Base-by-base conservation (phyloP, 1,140 invertebrate genomes). In the Papilio glaucus region DNA sequence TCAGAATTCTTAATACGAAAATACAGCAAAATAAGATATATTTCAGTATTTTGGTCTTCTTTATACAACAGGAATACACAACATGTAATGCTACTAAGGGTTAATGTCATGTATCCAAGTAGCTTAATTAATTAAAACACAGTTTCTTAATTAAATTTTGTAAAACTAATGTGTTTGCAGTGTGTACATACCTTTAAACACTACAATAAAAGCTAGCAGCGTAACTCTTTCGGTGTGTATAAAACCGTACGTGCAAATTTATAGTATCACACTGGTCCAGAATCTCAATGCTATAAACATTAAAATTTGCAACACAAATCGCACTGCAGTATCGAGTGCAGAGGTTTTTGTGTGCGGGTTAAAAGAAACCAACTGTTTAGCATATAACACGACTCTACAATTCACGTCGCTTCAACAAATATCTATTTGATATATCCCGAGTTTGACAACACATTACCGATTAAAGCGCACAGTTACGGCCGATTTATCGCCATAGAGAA, bases 261-360 rank as follows among this genome's bases (percentile, higher is more conserved):
- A 57, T 65, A 39, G 62, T 41, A 38, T 65, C 62, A 38, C 9
- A 41, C 21, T 18, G 24, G 15, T 68, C 39, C 63, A 39, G 39
- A 26, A 53, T 49, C 62, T 49, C 71, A 77, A 75, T 67, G 75
- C 72, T 75, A 78, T 79, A 79, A 77, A 75, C 73, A 73, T 77
- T 73, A 80, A 88, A 90, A 92, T 91, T 90, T 88, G 88, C 89
- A 91, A 90, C 85, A 85, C 89, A 91, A 91, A 92, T 91, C 85
- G 85, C 88, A 92, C 87, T 92, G 90, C 90, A 91, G 90, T 89
- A 83, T 86, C 85, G 86, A 86, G 89, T 92, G 90, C 90, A 90
- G 90, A 89, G 86, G 83, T 92, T 92, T 90, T 91, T 91, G 90
- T 90, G 81, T 86, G 79, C 81, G 83, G 82, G 81, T 86, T 84